Conservation (phyloP, 2,113 vertebrate genomes). For the Tinamus guttatus region DNA sequence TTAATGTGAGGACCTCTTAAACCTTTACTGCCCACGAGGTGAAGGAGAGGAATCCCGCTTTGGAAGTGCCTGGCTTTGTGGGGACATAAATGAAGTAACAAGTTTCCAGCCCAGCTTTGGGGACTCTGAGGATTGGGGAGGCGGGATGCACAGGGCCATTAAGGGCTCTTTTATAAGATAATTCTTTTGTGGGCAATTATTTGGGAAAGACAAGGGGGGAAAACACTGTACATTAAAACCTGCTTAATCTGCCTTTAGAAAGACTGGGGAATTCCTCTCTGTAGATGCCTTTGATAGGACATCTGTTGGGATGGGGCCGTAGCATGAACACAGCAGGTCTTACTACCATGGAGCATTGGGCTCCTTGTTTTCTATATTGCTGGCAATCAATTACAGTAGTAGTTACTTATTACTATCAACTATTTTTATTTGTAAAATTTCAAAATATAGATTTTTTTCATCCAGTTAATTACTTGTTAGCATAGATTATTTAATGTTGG, state of each 20-base stretch:
- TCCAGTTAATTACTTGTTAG: background rate
- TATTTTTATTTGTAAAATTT: background rate
- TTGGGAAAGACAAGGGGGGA: background rate
- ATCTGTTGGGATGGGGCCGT: background rate
- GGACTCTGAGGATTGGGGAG: background rate
- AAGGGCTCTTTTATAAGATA: background rate
- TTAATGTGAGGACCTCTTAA: slow-evolving; percentile 5
- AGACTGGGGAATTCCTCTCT: background rate
- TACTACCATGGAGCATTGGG: background rate
- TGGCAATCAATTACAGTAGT: background rate
- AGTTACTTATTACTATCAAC: background rate
- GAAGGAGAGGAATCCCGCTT: slow-evolving; percentile 2
- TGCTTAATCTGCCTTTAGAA: background rate
- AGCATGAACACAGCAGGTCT: background rate
- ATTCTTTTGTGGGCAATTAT: background rate
- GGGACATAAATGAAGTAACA: background rate
- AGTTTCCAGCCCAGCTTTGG: background rate
- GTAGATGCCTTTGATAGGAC: background rate
- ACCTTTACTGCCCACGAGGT: slow-evolving; percentile 33
- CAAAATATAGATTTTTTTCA: background rate
- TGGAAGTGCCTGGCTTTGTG: background rate
- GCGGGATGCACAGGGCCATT: background rate
- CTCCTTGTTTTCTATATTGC: background rate
- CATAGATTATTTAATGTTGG: background rate
- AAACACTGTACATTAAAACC: background rate